Conservation (phyloP, 2,113 vertebrate genomes). For the Takifugu bimaculatus region DNA sequence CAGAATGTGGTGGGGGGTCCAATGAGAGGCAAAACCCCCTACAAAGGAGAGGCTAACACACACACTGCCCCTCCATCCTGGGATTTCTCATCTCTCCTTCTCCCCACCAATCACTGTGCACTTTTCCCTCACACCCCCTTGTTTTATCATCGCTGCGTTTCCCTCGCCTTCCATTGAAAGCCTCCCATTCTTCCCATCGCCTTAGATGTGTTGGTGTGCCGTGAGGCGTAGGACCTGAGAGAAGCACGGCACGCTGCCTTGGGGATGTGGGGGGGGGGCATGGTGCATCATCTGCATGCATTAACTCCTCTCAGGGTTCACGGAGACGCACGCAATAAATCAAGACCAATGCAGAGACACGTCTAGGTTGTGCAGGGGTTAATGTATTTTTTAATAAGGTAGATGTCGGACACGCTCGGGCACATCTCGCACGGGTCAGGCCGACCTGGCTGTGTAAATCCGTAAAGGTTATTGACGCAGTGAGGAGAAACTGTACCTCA, state of each 20-base stretch:
- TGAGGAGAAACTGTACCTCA: constrained; percentile 13
- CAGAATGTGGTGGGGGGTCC: constrained; percentile 10
- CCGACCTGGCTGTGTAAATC: constrained; percentile 8
- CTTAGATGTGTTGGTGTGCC: constrained; percentile 17
- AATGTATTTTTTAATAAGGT: background rate
- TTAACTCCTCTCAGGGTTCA: background rate
- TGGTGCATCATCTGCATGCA: constrained; percentile 3
- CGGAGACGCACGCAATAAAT: background rate
- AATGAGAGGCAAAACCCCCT: constrained; percentile 18
- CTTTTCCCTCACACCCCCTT: background rate
- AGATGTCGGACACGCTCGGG: background rate
- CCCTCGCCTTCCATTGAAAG: constrained; percentile 31
- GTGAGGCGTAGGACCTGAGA: constrained; percentile 27
- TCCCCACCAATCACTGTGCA: constrained; percentile 4
- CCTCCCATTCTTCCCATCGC: constrained; percentile 31
- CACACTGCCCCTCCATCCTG: constrained; percentile 6
- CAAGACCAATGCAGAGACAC: constrained; percentile 6
- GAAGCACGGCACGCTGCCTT: constrained; percentile 13
- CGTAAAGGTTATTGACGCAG: constrained; percentile 16
- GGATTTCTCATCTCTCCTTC: background rate
- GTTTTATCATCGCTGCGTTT: constrained; percentile 19
- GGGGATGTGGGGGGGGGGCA: too few species aligned
- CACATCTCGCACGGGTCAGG: constrained; percentile 17
- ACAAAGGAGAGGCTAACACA: constrained; percentile 13
- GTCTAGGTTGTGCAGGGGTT: background rate